These are phyloP conservation scores for Austrolebias charrua DNA, from an alignment of 2,797 vertebrate genomes.

Conservation along the genomic window DNA sequence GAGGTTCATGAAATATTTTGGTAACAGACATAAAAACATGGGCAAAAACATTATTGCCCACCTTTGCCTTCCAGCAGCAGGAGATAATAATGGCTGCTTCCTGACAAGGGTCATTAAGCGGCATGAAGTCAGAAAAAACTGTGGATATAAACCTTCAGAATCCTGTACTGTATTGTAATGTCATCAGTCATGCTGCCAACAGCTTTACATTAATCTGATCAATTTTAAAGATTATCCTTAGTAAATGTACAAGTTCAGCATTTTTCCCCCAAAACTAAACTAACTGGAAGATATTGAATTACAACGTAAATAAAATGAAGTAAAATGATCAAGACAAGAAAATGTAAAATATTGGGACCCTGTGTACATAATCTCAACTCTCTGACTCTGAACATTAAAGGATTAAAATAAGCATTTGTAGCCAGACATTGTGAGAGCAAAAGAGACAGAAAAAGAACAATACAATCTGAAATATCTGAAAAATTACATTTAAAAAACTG, in stretches of 20 bases:
- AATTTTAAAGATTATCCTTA: background rate
- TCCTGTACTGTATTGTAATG: background rate
- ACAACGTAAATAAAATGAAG: background rate
- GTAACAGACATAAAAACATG: too few relatives aligned
- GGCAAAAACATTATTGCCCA: too few relatives aligned
- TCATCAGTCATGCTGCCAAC: background rate
- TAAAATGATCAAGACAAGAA: background rate
- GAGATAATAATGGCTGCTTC: background rate
- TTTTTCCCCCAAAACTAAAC: too few relatives aligned
- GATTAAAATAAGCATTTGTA: slow-evolving; percentile 9
- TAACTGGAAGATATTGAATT: background rate
- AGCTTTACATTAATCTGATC: background rate
- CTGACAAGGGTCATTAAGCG: background rate
- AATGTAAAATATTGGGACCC: background rate
- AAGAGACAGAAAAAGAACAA: slow-evolving; percentile 58
- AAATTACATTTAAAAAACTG: slow-evolving; percentile 77
- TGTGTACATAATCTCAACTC: too few relatives aligned
- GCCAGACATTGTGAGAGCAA: slow-evolving; percentile 19
- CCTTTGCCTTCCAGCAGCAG: too few relatives aligned
- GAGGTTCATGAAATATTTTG: too few relatives aligned
- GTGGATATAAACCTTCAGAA: background rate
- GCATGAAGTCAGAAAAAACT: background rate
- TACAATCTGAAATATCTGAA: slow-evolving; percentile 76
- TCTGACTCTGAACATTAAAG: background rate
- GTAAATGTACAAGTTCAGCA: too few relatives aligned